phyloP scores from a whole-genome alignment of 2,888 invertebrate genomes.

The Rhopalosiphum nymphaeae region DNA sequence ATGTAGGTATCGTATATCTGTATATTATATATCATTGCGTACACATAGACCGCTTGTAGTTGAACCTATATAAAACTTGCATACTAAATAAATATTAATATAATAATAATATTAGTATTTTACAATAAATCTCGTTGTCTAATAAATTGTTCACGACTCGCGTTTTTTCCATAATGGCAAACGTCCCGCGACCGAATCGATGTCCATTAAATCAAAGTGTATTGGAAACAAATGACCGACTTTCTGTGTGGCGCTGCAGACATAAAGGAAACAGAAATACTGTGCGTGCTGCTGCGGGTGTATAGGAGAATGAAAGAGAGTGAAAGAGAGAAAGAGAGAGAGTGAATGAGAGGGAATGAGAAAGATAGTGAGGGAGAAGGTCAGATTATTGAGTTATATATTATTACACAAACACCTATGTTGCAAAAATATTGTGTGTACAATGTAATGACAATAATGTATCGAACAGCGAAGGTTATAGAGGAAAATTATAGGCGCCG shows the following conservation, averaged over 20 bases:
- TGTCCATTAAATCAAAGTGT: slow-evolving; percentile 46
- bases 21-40: neutral
- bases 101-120: slow-evolving; percentile 26
- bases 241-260: slow-evolving; percentile 13
- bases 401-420: slow-evolving; percentile 7
- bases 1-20: neutral
- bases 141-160: slow-evolving; percentile 42
- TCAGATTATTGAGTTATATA: neutral
- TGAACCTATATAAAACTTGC: neutral
- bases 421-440: slow-evolving; percentile 8
- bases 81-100: slow-evolving; percentile 5
- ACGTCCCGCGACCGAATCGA: slow-evolving; percentile 4
- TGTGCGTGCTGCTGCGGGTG: neutral
- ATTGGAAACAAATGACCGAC: slow-evolving; percentile 53
- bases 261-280: neutral
- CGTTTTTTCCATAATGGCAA: slow-evolving; percentile 36
- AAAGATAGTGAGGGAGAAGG: neutral
- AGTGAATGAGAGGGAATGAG: neutral
- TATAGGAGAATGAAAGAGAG: neutral
- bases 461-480: neutral
- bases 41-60: neutral
- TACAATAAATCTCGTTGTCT: slow-evolving; percentile 33
- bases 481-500: neutral
- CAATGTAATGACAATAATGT: neutral
- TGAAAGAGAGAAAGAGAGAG: neutral